phyloP scores from a whole-genome alignment of 2,797 vertebrate genomes.

The Mustela erminea region DNA sequence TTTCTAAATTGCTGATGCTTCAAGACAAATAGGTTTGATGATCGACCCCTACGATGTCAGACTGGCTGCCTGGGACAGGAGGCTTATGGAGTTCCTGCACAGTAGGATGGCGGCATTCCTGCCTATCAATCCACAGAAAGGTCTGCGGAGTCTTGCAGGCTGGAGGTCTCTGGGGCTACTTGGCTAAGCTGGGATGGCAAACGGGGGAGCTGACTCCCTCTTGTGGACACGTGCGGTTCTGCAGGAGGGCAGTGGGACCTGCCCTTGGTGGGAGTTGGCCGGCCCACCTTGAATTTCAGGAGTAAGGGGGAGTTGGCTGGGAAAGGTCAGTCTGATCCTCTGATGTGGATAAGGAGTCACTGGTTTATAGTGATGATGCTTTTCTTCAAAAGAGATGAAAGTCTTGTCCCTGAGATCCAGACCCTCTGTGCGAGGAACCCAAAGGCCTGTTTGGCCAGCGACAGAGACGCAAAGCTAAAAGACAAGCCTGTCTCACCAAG shows the following conservation, averaged over 20 bases:
- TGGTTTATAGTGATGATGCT: neutral
- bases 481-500: neutral
- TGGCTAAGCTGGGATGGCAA: neutral
- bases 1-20: neutral
- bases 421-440: neutral
- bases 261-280: neutral
- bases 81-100: neutral
- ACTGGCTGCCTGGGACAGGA: neutral
- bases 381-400: neutral
- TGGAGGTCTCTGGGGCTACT: neutral
- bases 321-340: neutral
- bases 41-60: neutral
- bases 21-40: neutral
- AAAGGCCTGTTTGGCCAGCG: neutral
- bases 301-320: neutral
- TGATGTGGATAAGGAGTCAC: neutral
- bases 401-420: neutral
- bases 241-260: neutral
- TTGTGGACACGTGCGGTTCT: slow-evolving; percentile 39
- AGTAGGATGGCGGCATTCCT: neutral
- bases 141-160: neutral
- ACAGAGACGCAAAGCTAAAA: neutral
- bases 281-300: neutral
- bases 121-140: neutral
- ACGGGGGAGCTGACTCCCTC: slow-evolving; percentile 45